Base-by-base conservation (phyloP, 2,888 invertebrate species). In the Fragum sueziense region DNA sequence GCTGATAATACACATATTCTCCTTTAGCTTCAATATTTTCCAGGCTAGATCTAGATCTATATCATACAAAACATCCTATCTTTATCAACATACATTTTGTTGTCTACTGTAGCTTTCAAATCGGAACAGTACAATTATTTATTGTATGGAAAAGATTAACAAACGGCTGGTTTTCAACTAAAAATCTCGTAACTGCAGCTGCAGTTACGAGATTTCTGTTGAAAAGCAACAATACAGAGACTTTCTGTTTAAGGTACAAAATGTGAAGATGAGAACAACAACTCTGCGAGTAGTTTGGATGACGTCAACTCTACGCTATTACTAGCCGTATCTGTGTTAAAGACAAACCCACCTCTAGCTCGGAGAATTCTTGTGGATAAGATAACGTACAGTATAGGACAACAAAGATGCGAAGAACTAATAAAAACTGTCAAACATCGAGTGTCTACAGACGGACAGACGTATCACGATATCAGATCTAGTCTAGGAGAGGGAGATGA, bases 241-340 rank as follows among this genome's bases (percentile, higher is more conserved):
- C 2, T 61, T 31, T 61, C 31, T 2, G 17, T 33, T 54, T 4
- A 4, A 70, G 70, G 29, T 41, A 7, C 41, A 27, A 41, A 0
- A 11, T 25, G 3, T n/a, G 37, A 73, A 29, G 52, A 47, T 27
- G 70, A 70, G 51, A 76, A 76, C 69, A 70, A 76, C 69, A 70
- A 76, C 34, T 14, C 34, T 31, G 34, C 14, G 14, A 37, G 34
- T 7, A 11, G 7, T 4, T 6, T n/a, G 6, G n/a, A 6, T 52
- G 71, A 71, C 52, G 27, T 80, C 7, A 80, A 77, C 51, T 47
- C 62, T 11, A 34, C 57, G 0, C 59, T 77, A 9, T 29, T 77
- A 1, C 61, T 71, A 25, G 80, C 77, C 11, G n/a, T 76, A 31
- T 80, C 80, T n/a, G 71, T 74, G 11, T 29, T 22, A 22, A 71